Evolutionary conservation across 2,113 vertebrate species (phyloP), one percentile per base, ranked within the genome.

Genomic region (Litocranius walleri): DNA sequence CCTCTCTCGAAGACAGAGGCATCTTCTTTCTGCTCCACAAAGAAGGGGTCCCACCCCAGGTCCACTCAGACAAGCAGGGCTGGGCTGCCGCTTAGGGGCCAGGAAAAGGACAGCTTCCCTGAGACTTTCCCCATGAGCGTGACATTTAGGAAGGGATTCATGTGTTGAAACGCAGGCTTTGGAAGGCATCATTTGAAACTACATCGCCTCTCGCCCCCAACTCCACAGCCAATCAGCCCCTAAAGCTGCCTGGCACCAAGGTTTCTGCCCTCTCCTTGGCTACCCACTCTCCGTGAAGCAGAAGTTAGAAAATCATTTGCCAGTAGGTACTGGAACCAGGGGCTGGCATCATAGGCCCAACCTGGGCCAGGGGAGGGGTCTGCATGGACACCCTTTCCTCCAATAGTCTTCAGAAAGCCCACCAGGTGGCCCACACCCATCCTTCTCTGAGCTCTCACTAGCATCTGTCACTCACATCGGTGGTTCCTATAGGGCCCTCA

Each of bases 31-130:
- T 29, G n/a, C 27, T n/a, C 67, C 4, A 23, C 43, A 33, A 5
- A 50, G 52, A 33, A 8, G 3, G 54, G 80, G 25, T 14, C 4
- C 14, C 54, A 36, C 9, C 2, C 43, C 30, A 0, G 17, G 25
- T 19, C 27, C 45, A 13, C 81, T 2, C 8, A 27, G 29, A 27
- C 0, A 5, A 1, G 13, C 80, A 84, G 92, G 0, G 10, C 21
- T 10, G 2, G 59, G 11, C 27, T 62, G 10, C 36, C 10, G 0
- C 81, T 11, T 36, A 1, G 33, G 59, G 23, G 94, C 50, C 25
- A 59, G 92, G 86, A 36, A 85, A 83, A 86, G 25, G 97, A 84
- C 54, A 6, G 19, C 67, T 14, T 57, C 90, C 30, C 82, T 21
- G 29, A 19, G 50, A 13, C 64, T 14, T 30, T 7, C 45, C 87